phyloP scores from a whole-genome alignment of 30 jellyfish, hydroid and myxozoan genomes.

The Pelagia noctiluca region DNA sequence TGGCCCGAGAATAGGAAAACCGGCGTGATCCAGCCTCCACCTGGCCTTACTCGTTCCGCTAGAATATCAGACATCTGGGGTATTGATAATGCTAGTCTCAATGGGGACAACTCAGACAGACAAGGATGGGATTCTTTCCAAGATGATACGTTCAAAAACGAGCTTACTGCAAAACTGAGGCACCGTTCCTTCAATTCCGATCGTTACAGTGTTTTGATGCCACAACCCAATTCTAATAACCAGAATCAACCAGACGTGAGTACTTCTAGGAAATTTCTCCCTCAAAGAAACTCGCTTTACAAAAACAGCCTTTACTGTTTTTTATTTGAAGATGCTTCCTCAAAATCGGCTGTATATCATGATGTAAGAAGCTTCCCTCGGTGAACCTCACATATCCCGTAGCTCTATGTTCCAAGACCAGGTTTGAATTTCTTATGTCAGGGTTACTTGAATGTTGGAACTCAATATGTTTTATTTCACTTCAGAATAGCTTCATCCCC shows the following conservation, averaged over 20 bases:
- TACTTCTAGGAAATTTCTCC: neutral
- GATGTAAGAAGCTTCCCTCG: no score
- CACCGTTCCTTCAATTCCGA: constrained; percentile 46
- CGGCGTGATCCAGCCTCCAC: constrained; percentile 74
- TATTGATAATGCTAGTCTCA: constrained; percentile 38
- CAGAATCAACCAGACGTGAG: constrained; percentile 68
- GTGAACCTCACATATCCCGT: no score
- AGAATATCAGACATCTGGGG: constrained; percentile 82
- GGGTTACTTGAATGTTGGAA: no score
- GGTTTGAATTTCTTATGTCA: no score
- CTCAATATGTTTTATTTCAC: no score
- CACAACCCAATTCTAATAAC: constrained; percentile 57
- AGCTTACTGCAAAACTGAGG: constrained; percentile 68
- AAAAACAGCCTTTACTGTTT: no score
- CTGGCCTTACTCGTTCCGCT: constrained; percentile 81
- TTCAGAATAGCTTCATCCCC: neutral
- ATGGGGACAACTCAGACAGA: constrained; percentile 36
- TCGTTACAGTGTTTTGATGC: constrained; percentile 61
- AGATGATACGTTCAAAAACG: constrained; percentile 69
- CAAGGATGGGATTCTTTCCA: constrained; percentile 82
- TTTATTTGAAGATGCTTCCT: no score
- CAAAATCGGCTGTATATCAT: no score
- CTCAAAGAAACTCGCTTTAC: no score
- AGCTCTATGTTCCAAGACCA: no score
- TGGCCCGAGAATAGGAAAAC: constrained; percentile 77